phyloP scores from a whole-genome alignment of 2,797 vertebrate genomes.

The Psittacula derbiana region DNA sequence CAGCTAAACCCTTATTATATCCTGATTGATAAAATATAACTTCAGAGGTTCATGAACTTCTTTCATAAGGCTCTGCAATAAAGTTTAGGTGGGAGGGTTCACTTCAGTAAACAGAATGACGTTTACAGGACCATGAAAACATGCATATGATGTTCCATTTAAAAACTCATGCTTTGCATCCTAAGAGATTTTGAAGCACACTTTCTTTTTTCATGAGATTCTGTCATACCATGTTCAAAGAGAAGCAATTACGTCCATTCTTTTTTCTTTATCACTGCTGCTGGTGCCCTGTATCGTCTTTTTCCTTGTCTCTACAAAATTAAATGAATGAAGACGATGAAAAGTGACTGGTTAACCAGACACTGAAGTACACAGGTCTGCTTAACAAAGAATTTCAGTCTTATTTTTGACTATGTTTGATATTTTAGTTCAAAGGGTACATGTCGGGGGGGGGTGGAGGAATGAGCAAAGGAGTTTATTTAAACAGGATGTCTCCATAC shows the following conservation, averaged over 20 bases:
- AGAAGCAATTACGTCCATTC: neutral
- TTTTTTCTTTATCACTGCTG: neutral
- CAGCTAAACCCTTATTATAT: neutral
- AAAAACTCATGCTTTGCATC: neutral
- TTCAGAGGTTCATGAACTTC: neutral
- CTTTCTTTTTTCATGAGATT: neutral
- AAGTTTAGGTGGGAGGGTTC: conserved; percentile 13
- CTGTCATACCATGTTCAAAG: neutral
- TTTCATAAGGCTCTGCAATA: neutral
- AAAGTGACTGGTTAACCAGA: neutral
- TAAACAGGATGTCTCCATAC: neutral
- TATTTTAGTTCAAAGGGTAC: neutral
- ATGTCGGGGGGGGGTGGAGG: fast-evolving
- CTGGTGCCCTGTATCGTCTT: neutral
- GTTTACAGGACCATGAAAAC: neutral
- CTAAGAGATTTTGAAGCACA: neutral
- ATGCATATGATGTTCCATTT: neutral
- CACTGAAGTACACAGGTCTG: neutral
- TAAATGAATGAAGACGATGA: neutral
- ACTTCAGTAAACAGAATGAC: conserved; percentile 26
- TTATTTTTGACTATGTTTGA: neutral
- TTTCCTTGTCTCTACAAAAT: neutral
- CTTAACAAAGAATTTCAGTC: neutral
- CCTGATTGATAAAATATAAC: neutral
- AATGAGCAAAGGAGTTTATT: neutral